Evolutionary conservation across 2,797 vertebrate genomes (phyloP).

Genomic region (Gambelia wislizenii): DNA sequence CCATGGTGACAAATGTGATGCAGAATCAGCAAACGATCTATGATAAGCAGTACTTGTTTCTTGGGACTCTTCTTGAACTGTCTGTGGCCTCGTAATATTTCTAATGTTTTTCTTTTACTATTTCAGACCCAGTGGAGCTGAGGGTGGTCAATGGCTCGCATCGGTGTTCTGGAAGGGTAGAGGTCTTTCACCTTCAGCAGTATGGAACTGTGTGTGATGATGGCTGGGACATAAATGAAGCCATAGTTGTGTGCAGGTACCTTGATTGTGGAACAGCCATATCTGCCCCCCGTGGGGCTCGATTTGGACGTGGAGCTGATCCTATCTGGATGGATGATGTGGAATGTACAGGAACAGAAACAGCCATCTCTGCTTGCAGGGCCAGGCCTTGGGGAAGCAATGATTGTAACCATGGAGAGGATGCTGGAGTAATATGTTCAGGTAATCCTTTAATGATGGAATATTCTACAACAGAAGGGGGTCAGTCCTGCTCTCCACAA

Average conservation of each 20-base stretch:
- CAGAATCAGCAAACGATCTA: neutral
- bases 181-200: constrained; percentile 36
- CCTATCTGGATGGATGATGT: constrained; percentile 52
- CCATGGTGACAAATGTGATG: too few relatives aligned
- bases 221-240: constrained; percentile 44
- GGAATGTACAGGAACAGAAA: constrained; percentile 35
- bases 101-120: neutral
- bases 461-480: neutral
- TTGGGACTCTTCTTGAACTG: neutral
- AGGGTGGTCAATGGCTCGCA: constrained; percentile 8
- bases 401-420: constrained; percentile 41
- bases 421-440: constrained; percentile 63
- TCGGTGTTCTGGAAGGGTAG: constrained; percentile 30
- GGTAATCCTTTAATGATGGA: constrained; percentile 45
- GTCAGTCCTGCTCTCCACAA: neutral
- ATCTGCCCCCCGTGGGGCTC: neutral
- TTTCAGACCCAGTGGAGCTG: constrained; percentile 19
- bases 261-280: constrained; percentile 17
- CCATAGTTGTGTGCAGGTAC: constrained; percentile 36
- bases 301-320: constrained; percentile 26
- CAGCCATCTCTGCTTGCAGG: constrained; percentile 7
- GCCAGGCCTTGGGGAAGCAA: constrained; percentile 38
- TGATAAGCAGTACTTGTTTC: neutral
- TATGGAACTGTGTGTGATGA: constrained; percentile 47
- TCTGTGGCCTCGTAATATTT: neutral